These are phyloP conservation scores for Poecile atricapillus DNA, from an alignment of 2,113 vertebrate species.

Conservation along the genomic window DNA sequence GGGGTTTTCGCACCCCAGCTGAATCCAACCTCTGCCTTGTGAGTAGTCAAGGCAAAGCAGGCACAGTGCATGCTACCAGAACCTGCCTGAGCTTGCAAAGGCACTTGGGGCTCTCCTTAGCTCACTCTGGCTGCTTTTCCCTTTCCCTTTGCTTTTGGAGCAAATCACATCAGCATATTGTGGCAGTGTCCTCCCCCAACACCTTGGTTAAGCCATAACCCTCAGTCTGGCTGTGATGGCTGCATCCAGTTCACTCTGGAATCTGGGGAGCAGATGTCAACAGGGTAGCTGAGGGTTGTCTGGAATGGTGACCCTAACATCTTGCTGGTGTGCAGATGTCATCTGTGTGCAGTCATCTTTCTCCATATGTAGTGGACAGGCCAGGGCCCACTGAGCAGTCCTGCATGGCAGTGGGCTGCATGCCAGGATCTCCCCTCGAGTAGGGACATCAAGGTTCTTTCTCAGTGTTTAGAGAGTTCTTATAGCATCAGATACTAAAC, in stretches of 20 bases:
- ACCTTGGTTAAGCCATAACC: accelerated
- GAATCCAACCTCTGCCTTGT: accelerated
- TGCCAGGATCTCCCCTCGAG: background rate
- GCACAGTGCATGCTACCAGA: accelerated
- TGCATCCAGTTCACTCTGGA: background rate
- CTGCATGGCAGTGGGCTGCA: background rate
- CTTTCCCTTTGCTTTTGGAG: background rate
- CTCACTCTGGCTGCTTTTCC: background rate
- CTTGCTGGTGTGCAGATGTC: background rate
- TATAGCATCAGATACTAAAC: background rate
- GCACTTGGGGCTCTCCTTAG: background rate
- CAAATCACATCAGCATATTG: background rate
- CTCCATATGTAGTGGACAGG: background rate
- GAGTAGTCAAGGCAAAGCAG: background rate
- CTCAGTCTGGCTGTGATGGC: background rate
- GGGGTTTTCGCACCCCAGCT: background rate
- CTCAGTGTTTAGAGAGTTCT: background rate
- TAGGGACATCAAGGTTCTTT: background rate
- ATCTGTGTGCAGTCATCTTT: background rate
- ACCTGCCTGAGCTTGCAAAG: background rate
- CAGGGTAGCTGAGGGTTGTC: background rate
- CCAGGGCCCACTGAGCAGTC: background rate
- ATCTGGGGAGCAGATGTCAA: background rate
- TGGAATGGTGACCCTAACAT: background rate
- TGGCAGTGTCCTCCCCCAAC: background rate